Percentiles rank a stretch among this genome's conserved stretches.
These are phyloP conservation scores for Lithobates sylvaticus DNA, from an alignment of 2,797 vertebrate species.

Conservation along the genomic window DNA sequence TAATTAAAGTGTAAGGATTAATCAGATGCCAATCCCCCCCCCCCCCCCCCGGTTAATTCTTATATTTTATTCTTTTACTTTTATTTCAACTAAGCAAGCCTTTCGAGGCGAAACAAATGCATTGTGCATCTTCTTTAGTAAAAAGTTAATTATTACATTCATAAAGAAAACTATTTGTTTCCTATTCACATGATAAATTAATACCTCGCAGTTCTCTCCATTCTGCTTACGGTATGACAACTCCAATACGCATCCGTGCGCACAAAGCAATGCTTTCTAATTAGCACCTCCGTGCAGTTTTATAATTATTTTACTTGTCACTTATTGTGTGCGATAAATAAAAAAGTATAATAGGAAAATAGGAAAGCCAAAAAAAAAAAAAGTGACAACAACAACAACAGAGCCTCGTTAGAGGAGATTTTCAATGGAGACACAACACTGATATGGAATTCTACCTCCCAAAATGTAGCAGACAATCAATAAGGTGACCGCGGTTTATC, in stretches of 20 bases:
- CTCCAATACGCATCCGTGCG: not conserved
- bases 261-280: conserved; percentile 7
- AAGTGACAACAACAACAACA: too few relatives aligned
- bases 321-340: not conserved
- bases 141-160: conserved; percentile 38
- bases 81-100: not conserved
- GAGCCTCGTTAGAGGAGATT: too few relatives aligned
- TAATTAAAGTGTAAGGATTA: not conserved
- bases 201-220: conserved; percentile 17
- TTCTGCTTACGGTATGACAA: conserved; percentile 11
- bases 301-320: conserved; percentile 65
- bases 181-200: not conserved
- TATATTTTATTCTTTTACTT: not conserved
- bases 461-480: too few relatives aligned
- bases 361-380: too few relatives aligned
- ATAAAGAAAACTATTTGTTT: conserved; percentile 16
- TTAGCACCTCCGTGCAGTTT: conserved; percentile 39
- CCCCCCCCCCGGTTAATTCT: not conserved
- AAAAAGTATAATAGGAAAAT: too few relatives aligned
- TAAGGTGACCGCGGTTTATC: too few relatives aligned
- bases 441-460: too few relatives aligned
- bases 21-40: not conserved
- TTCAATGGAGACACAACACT: too few relatives aligned
- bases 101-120: not conserved
- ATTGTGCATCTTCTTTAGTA: not conserved